Conservation (phyloP, 2,797 vertebrate genomes). For the Paguma larvata region DNA sequence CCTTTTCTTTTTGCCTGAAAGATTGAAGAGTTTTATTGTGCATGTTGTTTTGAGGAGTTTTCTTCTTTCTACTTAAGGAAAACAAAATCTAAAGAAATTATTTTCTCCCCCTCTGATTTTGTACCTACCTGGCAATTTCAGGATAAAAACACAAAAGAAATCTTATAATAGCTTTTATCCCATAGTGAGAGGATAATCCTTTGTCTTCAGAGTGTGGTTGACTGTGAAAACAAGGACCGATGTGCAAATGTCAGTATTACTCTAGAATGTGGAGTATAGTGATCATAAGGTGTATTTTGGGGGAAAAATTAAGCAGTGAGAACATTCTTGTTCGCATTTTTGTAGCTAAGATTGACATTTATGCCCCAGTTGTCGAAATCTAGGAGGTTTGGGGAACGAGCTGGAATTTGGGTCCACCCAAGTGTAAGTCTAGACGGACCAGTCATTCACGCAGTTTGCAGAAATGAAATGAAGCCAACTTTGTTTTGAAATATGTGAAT, state of each 20-base stretch:
- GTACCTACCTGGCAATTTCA: conserved; percentile 11
- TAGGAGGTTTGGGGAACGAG: neutral
- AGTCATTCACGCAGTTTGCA: conserved; percentile 1
- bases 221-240: neutral
- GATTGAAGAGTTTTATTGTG: conserved; percentile 7
- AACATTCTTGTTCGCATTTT: conserved; percentile 61
- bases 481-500: conserved; percentile 70
- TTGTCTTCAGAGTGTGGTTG: neutral
- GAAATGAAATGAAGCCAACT: conserved; percentile 59
- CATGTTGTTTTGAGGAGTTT: neutral
- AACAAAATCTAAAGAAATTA: conserved; percentile 28
- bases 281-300: conserved; percentile 29
- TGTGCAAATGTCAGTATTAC: neutral
- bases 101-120: neutral
- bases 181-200: neutral
- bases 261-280: neutral
- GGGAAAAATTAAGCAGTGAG: neutral
- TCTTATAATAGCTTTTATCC: neutral
- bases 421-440: neutral
- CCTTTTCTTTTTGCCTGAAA: neutral
- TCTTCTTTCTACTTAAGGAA: conserved; percentile 21
- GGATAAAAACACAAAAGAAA: conserved; percentile 34
- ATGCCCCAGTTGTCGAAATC: conserved; percentile 61
- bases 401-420: conserved; percentile 16
- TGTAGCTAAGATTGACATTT: conserved; percentile 30